Evolutionary conservation across 2,113 vertebrate species (phyloP), one percentile per base, ranked within the genome.

Genomic region (Nyctereutes procyonoides): DNA sequence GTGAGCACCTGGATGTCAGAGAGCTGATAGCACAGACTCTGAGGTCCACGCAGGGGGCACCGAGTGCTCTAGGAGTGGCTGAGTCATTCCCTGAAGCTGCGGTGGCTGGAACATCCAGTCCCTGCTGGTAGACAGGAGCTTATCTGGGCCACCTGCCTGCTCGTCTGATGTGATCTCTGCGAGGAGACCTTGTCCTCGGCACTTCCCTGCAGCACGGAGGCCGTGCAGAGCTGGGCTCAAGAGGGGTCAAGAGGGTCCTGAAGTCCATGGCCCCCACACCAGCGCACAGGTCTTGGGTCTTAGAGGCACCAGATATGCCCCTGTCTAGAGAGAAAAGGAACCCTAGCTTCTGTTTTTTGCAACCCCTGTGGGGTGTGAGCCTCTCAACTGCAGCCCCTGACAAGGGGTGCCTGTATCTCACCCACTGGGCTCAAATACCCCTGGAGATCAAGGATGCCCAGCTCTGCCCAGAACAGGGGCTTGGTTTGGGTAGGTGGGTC

Each of bases 161-260:
- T 3, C 0, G 32, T 35, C 81, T 60, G 63, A 79, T 13, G 79
- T 10, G 88, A 24, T n/a, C 30, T 62, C 48, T 15, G 53, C 0
- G 14, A 22, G 65, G 35, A 90, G 13, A 58, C n/a, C 3, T 77
- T 32, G 65, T 56, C 80, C 43, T 67, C 2, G 14, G 24, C 26
- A 43, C 30, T 88, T 10, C 19, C 53, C 28, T 43, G 48, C 1
- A 48, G 51, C 51, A 5, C 0, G 0, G 56, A 13, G 62, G 28
- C 26, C 62, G 19, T 35, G 73, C 7, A 74, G 26, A 43, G 0
- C 2, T 56, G 60, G 63, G 74, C 35, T 51, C 3, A 63, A 43
- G 67, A 55, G 2, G n/a, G 60, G 53, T 12, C n/a, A 63, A 32
- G 12, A 22, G 4, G 19, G 26, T 30, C 28, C n/a, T 22, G 51